Percentiles rank a stretch among this genome's conserved stretches.
Evolutionary conservation across 1,140 invertebrate genomes (phyloP).

Genomic region (Zaprionus gabonicus): DNA sequence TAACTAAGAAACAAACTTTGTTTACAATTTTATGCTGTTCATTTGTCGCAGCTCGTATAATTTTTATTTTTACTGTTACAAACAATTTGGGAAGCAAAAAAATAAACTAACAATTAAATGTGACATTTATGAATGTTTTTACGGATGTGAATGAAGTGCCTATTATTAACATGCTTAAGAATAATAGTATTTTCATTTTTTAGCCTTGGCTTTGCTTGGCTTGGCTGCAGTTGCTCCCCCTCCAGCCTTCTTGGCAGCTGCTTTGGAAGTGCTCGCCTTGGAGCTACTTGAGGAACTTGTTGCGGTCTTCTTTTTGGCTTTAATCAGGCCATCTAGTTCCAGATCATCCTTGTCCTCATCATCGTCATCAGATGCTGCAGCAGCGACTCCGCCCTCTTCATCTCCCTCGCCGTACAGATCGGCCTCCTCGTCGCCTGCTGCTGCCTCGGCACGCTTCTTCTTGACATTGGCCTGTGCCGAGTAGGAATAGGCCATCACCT

Average conservation of each 20-base stretch:
- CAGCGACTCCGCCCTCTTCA: constrained; percentile 64
- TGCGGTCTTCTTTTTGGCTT: constrained; percentile 84
- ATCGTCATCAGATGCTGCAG: constrained; percentile 70
- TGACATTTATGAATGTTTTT: neutral
- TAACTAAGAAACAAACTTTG: neutral
- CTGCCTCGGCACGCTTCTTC: constrained; percentile 86
- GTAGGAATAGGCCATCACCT: constrained; percentile 89
- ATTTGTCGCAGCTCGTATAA: neutral
- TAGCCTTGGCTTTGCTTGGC: constrained; percentile 57
- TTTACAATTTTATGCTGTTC: neutral
- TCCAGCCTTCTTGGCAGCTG: constrained; percentile 53
- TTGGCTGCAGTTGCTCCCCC: constrained; percentile 45
- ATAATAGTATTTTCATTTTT: constrained; percentile 45
- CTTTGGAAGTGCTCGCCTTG: constrained; percentile 50
- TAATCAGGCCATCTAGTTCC: constrained; percentile 91
- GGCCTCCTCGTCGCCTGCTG: constrained; percentile 68
- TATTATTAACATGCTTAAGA: constrained; percentile 21
- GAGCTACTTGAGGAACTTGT: constrained; percentile 33
- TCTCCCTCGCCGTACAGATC: constrained; percentile 69
- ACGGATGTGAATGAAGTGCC: constrained; percentile 9
- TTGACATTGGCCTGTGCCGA: constrained; percentile 86
- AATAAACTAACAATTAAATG: constrained; percentile 9
- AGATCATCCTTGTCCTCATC: constrained; percentile 88
- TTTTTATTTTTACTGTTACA: neutral
- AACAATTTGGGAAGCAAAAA: constrained; percentile 21